These are phyloP conservation scores for Poecilobothrus nobilitatus DNA, from an alignment of 2,888 invertebrate genomes.

Conservation along the genomic window DNA sequence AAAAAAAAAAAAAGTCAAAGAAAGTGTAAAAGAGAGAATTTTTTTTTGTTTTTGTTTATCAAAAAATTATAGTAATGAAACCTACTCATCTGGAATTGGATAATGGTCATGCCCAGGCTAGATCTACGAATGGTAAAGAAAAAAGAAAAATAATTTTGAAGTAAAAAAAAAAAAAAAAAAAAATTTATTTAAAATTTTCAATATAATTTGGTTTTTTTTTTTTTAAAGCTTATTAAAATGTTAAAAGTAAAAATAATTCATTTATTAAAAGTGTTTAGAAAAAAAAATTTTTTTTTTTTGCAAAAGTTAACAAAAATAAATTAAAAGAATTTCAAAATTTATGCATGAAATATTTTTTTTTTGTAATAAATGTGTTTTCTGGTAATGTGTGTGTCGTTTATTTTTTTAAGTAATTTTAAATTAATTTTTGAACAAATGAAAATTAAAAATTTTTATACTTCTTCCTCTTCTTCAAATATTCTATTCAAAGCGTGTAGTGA, in stretches of 20 bases:
- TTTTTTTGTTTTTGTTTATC: constrained; percentile 14
- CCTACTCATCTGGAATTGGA: constrained; percentile 62
- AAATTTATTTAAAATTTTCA: background rate
- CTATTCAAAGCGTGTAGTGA: no score
- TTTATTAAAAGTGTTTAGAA: background rate
- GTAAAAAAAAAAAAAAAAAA: constrained; percentile 10
- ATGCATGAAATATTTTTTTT: background rate
- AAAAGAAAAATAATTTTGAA: constrained; percentile 1
- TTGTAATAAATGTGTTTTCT: background rate
- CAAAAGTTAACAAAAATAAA: background rate
- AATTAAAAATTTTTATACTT: no score
- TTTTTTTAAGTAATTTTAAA: background rate
- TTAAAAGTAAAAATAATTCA: background rate
- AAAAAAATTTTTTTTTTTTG: no score
- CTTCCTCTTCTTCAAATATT: no score
- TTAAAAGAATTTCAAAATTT: constrained; percentile 4
- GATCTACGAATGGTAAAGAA: constrained; percentile 72
- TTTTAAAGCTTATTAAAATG: background rate
- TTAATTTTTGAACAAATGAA: no score
- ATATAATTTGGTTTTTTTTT: background rate
- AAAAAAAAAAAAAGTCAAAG: background rate
- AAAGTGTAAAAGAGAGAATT: background rate
- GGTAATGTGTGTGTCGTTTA: background rate
- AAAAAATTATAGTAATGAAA: constrained; percentile 48
- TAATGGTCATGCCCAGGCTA: constrained; percentile 51